Base-by-base conservation (phyloP, 2,888 invertebrate species). In the Eristalis arbustorum region DNA sequence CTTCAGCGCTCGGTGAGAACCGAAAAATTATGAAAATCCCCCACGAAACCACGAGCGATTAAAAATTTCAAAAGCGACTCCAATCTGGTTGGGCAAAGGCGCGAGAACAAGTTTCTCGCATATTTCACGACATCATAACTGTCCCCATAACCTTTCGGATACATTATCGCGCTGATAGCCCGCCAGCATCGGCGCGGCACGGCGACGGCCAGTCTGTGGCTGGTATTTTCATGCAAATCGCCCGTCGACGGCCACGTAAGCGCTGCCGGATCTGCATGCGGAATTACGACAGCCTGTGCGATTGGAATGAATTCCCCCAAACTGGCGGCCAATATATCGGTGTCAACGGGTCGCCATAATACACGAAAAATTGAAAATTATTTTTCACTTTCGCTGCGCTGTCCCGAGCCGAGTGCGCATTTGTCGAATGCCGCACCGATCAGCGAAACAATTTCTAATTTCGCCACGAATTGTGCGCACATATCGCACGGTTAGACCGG, bases 321-420 rank as follows among this genome's bases (percentile, higher is more conserved):
- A 77, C 73, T 28, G 68, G 62, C 59, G 22, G 66, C 37, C 77
- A 77, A 85, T 69, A 77, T 77, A 85, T 85, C 69, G 85, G 73
- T 82, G 85, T 77, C 85, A 85, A 82, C 82, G 77, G 85, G 82
- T 85, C 82, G 77, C 56, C 62, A 73, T 61, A 84, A 81, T 64
- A 72, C 81, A 63, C 59, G 63, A 72, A 73, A 77, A 69, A 64
- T 66, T 28, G 31, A 82, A 85, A 85, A 85, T 82, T 68, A 82
- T 82, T 85, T 82, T 85, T 85, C 85, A 77, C 85, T 85, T 85
- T 85, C 82, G 59, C 59, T 56, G 67, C 34, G 34, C 64, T 63
- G 67, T 69, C 28, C 71, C 75, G 10, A 5, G 42, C n/a, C 42
- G 37, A 28, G 10, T 25, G 72, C 25, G 62, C 80, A 67, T 42